A percentile compares a stretch with the other conserved stretches of the same genome.
These are phyloP conservation scores for Carlito syrichta DNA, from an alignment of 2,113 vertebrate species.

Conservation along the genomic window DNA sequence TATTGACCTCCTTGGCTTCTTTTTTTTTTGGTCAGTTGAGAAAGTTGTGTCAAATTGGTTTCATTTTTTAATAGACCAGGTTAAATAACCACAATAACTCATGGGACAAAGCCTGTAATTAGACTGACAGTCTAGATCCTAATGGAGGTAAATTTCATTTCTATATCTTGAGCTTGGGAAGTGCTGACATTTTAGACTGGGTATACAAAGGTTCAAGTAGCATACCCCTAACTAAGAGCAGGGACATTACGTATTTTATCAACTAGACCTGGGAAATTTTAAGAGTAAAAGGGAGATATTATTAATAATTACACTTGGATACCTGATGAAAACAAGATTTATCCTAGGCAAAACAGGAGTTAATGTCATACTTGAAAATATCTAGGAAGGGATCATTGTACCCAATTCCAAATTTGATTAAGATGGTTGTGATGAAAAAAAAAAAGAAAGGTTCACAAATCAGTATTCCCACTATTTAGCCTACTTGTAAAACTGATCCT, in stretches of 20 bases:
- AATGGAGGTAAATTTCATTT: background rate
- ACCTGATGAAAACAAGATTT: background rate
- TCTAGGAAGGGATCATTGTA: background rate
- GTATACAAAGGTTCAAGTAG: background rate
- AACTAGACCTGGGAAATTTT: background rate
- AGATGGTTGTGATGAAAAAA: background rate
- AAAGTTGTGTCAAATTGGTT: background rate
- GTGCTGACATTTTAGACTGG: background rate
- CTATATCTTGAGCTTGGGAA: background rate
- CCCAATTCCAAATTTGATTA: background rate
- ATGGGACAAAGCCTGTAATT: background rate
- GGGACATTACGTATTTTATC: background rate
- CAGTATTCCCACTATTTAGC: background rate
- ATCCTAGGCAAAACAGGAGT: background rate
- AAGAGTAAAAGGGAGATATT: background rate
- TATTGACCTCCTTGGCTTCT: slow-evolving; percentile 12
- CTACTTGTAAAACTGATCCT: background rate
- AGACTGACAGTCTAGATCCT: background rate
- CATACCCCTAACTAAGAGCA: background rate
- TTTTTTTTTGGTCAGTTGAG: background rate
- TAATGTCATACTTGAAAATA: background rate
- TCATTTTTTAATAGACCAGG: background rate
- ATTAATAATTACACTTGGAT: background rate
- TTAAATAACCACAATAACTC: slow-evolving; percentile 12
- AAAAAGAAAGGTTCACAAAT: background rate